Conservation (phyloP, 2,113 vertebrate species). For the Anser cygnoides region DNA sequence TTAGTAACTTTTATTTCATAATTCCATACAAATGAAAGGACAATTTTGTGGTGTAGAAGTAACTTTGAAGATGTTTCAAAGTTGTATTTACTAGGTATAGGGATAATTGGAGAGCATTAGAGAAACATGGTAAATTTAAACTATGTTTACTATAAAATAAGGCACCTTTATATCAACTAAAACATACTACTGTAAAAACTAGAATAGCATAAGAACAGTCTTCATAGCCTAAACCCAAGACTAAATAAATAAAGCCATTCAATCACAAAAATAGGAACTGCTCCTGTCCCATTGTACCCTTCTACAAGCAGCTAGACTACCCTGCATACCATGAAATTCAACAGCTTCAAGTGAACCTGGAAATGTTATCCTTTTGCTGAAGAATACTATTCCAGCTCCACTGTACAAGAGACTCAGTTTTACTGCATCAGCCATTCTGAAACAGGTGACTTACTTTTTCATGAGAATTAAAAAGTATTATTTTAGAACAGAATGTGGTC, state of each 20-base stretch:
- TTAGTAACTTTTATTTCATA: background rate
- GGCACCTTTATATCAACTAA: background rate
- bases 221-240: background rate
- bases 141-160: background rate
- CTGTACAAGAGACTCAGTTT: accelerated
- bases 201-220: background rate
- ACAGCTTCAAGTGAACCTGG: background rate
- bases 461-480: background rate
- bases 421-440: background rate
- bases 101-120: background rate
- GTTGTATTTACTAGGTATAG: background rate
- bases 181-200: background rate
- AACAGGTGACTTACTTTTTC: background rate
- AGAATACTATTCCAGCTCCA: background rate
- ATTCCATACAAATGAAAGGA: background rate
- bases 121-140: background rate
- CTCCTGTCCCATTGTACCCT: background rate
- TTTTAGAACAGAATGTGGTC: background rate
- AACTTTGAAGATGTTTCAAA: background rate
- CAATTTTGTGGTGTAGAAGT: background rate
- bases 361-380: background rate
- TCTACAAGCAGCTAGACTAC: background rate
- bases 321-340: background rate
- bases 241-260: background rate
- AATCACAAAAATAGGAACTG: background rate